Conservation (phyloP, 2,113 vertebrate species). For the Cygnus atratus region DNA sequence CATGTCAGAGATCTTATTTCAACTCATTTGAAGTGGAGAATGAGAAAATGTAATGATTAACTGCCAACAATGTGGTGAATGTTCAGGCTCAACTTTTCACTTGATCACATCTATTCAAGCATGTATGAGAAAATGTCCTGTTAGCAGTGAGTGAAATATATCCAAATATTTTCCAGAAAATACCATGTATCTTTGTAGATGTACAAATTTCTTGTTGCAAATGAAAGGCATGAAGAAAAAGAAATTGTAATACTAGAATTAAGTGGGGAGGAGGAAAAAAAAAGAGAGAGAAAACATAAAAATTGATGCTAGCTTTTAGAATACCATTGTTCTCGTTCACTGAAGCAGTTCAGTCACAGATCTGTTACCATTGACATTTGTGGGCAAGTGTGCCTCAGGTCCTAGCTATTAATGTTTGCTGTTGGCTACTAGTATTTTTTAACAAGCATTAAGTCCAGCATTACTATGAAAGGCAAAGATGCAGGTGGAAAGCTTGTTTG, state of each 20-base stretch:
- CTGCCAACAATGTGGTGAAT: neutral
- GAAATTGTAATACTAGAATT: neutral
- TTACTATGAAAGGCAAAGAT: neutral
- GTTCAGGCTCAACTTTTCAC: neutral
- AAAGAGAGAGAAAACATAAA: neutral
- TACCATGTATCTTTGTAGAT: neutral
- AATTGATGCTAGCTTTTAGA: neutral
- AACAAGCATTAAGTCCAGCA: neutral
- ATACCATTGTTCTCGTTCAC: neutral
- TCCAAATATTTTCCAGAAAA: neutral
- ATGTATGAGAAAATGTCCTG: neutral
- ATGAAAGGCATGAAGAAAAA: neutral
- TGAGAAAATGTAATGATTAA: slow-evolving; percentile 42
- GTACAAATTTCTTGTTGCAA: neutral
- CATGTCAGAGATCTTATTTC: slow-evolving; percentile 12
- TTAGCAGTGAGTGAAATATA: neutral
- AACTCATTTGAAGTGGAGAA: neutral
- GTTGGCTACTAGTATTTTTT: neutral
- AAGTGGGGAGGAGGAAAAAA: neutral
- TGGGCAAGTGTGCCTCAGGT: neutral
- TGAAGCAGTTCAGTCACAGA: neutral
- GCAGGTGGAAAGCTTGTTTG: neutral
- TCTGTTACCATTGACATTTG: neutral
- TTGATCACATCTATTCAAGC: neutral
- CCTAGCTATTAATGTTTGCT: neutral